These are phyloP conservation scores for Limulus polyphemus DNA, from an alignment of 2,888 invertebrate genomes.

Conservation along the genomic window DNA sequence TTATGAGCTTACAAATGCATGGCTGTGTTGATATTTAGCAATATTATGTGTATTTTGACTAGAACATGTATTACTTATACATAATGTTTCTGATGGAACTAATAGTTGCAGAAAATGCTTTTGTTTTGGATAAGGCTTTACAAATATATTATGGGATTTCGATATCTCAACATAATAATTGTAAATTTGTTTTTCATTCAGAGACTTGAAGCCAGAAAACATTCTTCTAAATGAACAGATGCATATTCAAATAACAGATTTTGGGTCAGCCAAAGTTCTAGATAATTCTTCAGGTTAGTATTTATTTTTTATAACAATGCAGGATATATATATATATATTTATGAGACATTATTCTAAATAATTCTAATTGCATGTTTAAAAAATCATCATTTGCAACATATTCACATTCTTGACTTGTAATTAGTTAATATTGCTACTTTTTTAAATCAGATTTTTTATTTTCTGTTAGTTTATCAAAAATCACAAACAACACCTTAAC, in stretches of 20 bases:
- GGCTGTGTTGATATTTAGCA: no score
- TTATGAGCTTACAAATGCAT: no score
- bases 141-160: not conserved
- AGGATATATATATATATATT: no score
- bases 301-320: not conserved
- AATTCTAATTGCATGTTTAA: no score
- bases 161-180: not conserved
- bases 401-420: no score
- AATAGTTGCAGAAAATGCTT: not conserved
- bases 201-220: conserved; percentile 95
- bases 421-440: no score
- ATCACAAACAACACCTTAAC: no score
- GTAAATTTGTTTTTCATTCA: conserved; percentile 21
- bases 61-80: not conserved
- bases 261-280: conserved; percentile 61
- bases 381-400: no score
- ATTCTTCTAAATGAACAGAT: conserved; percentile 87
- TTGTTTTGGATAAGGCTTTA: not conserved
- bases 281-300: not conserved
- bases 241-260: conserved; percentile 93
- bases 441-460: no score
- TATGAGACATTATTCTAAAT: no score
- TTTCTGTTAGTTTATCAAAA: no score
- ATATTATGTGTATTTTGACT: no score
- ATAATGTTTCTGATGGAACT: not conserved